Conservation (phyloP, 2,113 vertebrate species). For the Tenebrosternarchus preto region DNA sequence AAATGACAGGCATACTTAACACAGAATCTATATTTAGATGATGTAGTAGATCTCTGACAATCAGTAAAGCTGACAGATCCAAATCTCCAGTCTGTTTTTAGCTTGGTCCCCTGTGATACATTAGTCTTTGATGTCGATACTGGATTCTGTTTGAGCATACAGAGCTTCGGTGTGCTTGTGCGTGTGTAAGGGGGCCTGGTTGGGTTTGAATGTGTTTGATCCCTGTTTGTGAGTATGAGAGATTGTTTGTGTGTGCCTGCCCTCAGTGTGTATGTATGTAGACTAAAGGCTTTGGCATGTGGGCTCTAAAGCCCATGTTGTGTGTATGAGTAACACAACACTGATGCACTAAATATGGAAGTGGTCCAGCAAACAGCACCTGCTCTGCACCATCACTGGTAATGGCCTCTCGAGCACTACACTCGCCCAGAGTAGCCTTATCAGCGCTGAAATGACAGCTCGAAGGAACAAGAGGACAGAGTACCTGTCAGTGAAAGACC, state of each 20-base stretch:
- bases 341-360: constrained; percentile 71
- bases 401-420: not conserved
- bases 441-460: constrained; percentile 63
- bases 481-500: constrained; percentile 75
- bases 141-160: no score
- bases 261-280: not conserved
- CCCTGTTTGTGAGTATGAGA: not conserved
- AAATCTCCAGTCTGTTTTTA: no score
- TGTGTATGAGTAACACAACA: constrained; percentile 36
- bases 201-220: not conserved
- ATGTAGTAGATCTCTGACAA: not conserved
- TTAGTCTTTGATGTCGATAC: no score
- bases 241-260: constrained; percentile 26
- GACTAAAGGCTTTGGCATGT: not conserved
- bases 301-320: constrained; percentile 1
- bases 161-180: no score
- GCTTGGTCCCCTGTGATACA: no score
- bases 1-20: not conserved
- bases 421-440: constrained; percentile 36
- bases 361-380: constrained; percentile 68
- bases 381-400: constrained; percentile 68
- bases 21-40: not conserved
- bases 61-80: no score
- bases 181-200: no score
- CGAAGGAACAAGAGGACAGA: constrained; percentile 63